Evolutionary conservation across 2,888 invertebrate genomes (phyloP), one percentile per base, ranked within the genome.

Genomic region (Pristionchus maxplancki): DNA sequence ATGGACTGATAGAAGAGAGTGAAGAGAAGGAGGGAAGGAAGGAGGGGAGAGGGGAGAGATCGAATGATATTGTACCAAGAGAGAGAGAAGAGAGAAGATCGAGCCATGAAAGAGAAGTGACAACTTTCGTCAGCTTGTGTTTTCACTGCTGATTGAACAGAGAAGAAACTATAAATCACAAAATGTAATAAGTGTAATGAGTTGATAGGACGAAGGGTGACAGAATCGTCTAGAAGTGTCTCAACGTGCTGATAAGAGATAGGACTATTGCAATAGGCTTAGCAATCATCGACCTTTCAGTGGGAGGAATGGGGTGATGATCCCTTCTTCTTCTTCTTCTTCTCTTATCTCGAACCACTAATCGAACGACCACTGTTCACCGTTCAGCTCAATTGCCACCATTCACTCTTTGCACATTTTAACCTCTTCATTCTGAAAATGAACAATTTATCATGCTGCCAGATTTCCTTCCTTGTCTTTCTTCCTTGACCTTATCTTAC

Each of bases 21-120:
- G 0, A 1, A 50, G 50, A 50, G 50, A 31, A n/a, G n/a, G n/a
- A 24, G 48, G 50, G 48, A 50, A n/a, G 50, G 34, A 24, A 40
- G 24, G 74, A 34, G 44, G 37, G 34, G 6, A 15, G 28, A 48
- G 48, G 50, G 28, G n/a, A 24, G 74, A 50, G 81, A 81, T 81
- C 81, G 81, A 81, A 81, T 81, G 81, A 81, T 81, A 81, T 81
- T 81, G 81, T 81, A 81, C 28, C 31, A 81, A 81, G 81, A 78
- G 44, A 78, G n/a, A n/a, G 78, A 78, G 20, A 40, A 40, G 40
- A 74, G 74, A 37, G 74, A 74, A 74, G 74, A 74, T 74, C 74
- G 74, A 81, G 81, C 81, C 50, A 81, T 50, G 81, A 81, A 48
- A 81, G 81, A 48, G 28, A 6, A 31, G 13, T 81, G 5, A 48